Conservation (phyloP, 2,797 vertebrate genomes). For the Novumbra hubbsi region DNA sequence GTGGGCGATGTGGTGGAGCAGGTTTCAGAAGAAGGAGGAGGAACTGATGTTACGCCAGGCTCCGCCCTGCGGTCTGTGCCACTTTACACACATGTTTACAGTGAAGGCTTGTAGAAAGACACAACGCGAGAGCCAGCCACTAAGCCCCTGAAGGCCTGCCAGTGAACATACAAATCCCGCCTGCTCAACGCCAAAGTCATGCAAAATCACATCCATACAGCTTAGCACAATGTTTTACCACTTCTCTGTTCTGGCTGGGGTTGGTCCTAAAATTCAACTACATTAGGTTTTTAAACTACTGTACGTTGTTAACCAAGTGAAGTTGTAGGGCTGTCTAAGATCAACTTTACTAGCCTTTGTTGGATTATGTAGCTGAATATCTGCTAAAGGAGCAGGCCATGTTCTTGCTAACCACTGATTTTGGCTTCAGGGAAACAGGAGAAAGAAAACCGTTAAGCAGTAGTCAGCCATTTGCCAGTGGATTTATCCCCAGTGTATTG, state of each 20-base stretch:
- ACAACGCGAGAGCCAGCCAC: background rate
- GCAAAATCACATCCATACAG: background rate
- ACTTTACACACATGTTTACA: too few relatives aligned
- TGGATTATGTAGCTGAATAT: background rate
- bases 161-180: slow-evolving; percentile 6
- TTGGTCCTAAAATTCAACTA: background rate
- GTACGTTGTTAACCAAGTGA: background rate
- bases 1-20: background rate
- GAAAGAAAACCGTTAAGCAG: slow-evolving; percentile 10
- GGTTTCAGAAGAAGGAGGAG: background rate
- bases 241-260: background rate
- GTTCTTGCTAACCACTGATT: slow-evolving; percentile 1
- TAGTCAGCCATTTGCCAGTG: slow-evolving; percentile 11
- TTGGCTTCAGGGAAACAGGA: background rate
- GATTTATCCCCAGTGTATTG: background rate
- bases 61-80: too few relatives aligned
- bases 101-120: too few relatives aligned
- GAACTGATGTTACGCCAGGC: background rate
- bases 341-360: background rate
- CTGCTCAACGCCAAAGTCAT: slow-evolving; percentile 1
- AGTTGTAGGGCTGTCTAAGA: background rate
- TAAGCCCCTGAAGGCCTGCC: background rate
- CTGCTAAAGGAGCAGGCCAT: background rate
- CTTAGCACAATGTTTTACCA: background rate
- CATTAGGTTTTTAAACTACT: background rate